Base-by-base conservation (phyloP, 2,113 vertebrate species). In the Podilymbus podiceps region DNA sequence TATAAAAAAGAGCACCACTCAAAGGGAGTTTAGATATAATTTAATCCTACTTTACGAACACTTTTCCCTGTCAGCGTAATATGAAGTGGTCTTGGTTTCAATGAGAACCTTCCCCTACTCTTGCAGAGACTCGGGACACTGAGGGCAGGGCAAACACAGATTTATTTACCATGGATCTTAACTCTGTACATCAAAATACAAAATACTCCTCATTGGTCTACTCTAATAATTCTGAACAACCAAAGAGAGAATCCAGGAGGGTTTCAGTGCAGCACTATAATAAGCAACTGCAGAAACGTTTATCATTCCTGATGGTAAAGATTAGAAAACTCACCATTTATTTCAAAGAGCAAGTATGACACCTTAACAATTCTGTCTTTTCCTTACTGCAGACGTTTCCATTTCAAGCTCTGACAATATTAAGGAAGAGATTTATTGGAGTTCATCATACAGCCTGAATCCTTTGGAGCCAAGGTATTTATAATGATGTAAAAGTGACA, bases 301-400 rank as follows among this genome's bases (percentile, higher is more conserved):
- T 89, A 79, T 96, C 87, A 94, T 75, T 91, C 62, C 58, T 79
- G 87, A 91, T 95, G 66, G 81, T 35, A 91, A 95, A 93, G 93
- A 97, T 95, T 95, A 94, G 93, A 88, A 96, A 94, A 46, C 35
- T 89, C 80, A 78, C 80, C 44, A 87, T 96, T 96, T 95, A 87
- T 95, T 96, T 93, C 62, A 53, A 52, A 95, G n/a, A 92, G 18
- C 80, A 94, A 93, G 67, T 89, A 90, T 31, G 89, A 95, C 86
- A 87, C 64, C n/a, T 92, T 69, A 93, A 93, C 90, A 90, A 93
- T 92, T 94, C 79, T 67, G 69, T 90, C 93, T 95, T 90, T 90
- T 89, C 76, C 79, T 95, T 95, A 62, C 85, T 78, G 66, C 66
- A 95, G 85, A 75, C 76, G 69, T 96, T 93, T 96, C 80, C 66